A percentile compares a stretch with the other conserved stretches of the same genome.
Evolutionary conservation across 2,113 vertebrate genomes (phyloP).

Genomic region (Vidua chalybeata): DNA sequence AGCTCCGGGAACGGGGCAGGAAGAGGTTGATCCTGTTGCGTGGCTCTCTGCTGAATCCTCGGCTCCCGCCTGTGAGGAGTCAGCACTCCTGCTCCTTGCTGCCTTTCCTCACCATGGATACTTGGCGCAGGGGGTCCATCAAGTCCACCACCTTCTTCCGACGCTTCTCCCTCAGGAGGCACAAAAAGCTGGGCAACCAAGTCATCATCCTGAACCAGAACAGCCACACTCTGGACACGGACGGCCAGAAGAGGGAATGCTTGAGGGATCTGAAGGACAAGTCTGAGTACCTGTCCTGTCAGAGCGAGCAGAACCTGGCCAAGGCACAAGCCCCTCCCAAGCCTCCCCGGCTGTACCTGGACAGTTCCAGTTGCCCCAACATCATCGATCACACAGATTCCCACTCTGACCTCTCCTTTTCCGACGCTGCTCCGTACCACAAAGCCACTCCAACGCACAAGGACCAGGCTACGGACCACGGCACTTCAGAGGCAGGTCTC

Average conservation of each 20-base stretch:
- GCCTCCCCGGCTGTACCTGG: conserved; percentile 88
- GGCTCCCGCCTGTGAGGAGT: background rate
- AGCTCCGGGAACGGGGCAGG: conserved; percentile 1
- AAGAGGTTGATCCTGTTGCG: conserved; percentile 14
- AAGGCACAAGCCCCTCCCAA: conserved; percentile 87
- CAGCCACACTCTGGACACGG: conserved; percentile 58
- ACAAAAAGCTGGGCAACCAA: conserved; percentile 69
- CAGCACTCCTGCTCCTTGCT: background rate
- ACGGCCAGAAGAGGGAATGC: conserved; percentile 52
- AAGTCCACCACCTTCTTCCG: conserved; percentile 77
- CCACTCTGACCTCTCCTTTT: conserved; percentile 65
- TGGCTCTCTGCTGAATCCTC: background rate
- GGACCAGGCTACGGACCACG: conserved; percentile 36
- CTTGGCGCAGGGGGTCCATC: conserved; percentile 76
- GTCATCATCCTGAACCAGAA: conserved; percentile 66
- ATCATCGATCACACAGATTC: conserved; percentile 68
- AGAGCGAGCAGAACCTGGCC: conserved; percentile 83
- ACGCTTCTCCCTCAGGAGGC: conserved; percentile 68
- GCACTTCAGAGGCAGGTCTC: background rate
- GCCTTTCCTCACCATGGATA: conserved; percentile 68
- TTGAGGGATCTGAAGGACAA: conserved; percentile 67
- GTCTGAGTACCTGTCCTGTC: conserved; percentile 61
- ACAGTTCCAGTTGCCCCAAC: conserved; percentile 80
- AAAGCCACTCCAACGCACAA: conserved; percentile 45
- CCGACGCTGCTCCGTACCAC: background rate